Conservation (phyloP, 2,113 vertebrate genomes). For the Gorsachius goisagi region DNA sequence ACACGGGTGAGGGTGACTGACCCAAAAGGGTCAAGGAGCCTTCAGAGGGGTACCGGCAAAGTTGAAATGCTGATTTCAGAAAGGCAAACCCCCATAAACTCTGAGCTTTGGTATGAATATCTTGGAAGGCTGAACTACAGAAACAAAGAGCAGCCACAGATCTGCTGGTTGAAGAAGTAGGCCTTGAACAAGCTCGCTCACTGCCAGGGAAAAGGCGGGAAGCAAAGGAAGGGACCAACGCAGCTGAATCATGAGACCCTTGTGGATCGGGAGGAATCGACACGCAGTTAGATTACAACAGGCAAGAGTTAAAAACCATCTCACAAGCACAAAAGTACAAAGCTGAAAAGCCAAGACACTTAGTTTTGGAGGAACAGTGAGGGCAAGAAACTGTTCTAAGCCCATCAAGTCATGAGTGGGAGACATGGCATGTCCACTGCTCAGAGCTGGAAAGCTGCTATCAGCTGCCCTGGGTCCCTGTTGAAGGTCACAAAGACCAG, state of each 20-base stretch:
- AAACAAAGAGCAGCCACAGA: neutral
- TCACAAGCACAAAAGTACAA: neutral
- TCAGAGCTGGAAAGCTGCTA: neutral
- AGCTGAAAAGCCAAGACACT: neutral
- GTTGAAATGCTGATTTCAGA: neutral
- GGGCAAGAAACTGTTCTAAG: neutral
- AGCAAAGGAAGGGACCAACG: neutral
- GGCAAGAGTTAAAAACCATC: neutral
- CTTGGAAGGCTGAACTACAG: neutral
- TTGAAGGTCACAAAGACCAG: neutral
- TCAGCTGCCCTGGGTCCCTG: neutral
- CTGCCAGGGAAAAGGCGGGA: neutral
- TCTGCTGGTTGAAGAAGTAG: neutral
- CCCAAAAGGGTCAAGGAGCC: neutral
- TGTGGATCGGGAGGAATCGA: neutral
- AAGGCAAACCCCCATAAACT: neutral
- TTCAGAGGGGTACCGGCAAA: neutral
- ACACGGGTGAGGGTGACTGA: neutral
- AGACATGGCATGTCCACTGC: neutral
- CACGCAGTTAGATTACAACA: neutral
- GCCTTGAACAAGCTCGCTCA: neutral
- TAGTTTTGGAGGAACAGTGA: neutral
- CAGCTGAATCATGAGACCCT: neutral
- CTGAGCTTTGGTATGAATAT: neutral
- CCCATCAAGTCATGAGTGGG: neutral